Base-by-base conservation (phyloP, 2,113 vertebrate genomes). In the Nothocercus nigrocapillus region DNA sequence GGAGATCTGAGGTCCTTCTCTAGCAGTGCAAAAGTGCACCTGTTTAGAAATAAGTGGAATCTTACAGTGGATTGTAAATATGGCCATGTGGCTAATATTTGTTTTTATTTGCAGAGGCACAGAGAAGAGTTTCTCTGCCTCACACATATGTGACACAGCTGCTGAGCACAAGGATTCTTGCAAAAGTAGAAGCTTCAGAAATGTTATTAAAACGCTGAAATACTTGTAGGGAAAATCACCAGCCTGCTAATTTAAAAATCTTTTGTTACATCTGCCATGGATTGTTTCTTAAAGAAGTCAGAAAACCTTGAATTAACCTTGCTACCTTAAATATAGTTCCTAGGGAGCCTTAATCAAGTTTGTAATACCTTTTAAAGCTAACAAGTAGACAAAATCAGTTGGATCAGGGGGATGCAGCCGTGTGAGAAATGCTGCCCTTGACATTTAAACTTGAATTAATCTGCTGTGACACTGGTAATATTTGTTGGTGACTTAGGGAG, bases 391-490 rank as follows among this genome's bases (percentile, higher is more conserved):
- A 21, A 88, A 82, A 68, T 51, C 72, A 70, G 18, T 47, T 63
- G 78, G 75, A 96, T 56, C 40, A 82, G 63, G 83, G 68, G 45
- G 61, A 93, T 79, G 68, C 49, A 81, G 73, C 54, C 83, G 72
- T 20, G 2, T 74, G 51, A 91, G 69, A 84, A 95, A 95, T 81
- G 64, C 81, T 0, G 1, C 73, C 51, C 7, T 20, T 93, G 92
- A 85, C 92, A 95, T 95, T 95, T 93, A 94, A 95, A 92, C 73
- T 90, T 40, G 18, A 88, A 81, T 97, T 95, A 88, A 95, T 95
- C 85, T 90, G 22, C 90, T 91, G 73, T 90, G 88, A 85, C 93
- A 85, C 72, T 51, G 30, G 85, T 77, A 91, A 81, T 72, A 64
- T 93, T 95, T 93, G 93, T 85, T 93, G 82, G 69, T 95, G 68